Evolutionary conservation across 1,140 invertebrate genomes (phyloP).

Genomic region (Ladona fulva): DNA sequence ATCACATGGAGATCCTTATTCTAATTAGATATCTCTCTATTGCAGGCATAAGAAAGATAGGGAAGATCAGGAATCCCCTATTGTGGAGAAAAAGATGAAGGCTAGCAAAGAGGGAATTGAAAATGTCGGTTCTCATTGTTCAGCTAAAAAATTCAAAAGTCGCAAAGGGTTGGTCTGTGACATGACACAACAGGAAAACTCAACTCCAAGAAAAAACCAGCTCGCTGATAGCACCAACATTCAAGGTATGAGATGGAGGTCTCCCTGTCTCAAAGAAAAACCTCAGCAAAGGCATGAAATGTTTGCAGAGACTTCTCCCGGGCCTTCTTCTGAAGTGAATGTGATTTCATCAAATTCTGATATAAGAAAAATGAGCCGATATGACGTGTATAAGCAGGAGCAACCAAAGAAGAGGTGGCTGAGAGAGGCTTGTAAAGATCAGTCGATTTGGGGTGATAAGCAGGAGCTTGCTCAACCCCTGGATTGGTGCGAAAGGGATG

Average conservation of each 20-base stretch:
- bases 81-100: background rate
- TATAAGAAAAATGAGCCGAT: background rate
- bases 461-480: conserved; percentile 38
- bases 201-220: conserved; percentile 16
- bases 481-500: conserved; percentile 27
- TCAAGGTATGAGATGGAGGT: background rate
- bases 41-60: conserved; percentile 2
- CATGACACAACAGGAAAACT: conserved; percentile 29
- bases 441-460: conserved; percentile 38
- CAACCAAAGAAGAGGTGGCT: conserved; percentile 56
- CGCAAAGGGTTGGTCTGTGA: conserved; percentile 26
- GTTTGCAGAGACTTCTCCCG: background rate
- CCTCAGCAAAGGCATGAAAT: background rate
- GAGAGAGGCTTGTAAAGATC: conserved; percentile 45
- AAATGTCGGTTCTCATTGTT: background rate
- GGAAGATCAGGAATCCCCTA: background rate
- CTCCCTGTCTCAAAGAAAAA: background rate
- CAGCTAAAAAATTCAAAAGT: conserved; percentile 26
- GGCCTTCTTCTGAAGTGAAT: background rate
- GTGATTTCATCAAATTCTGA: background rate
- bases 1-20: too few species aligned
- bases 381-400: conserved; percentile 26
- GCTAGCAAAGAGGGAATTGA: background rate
- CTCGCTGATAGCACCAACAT: conserved; percentile 18
- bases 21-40: background rate